Evolutionary conservation across 2,113 vertebrate species (phyloP).

Genomic region (Psilopsiagon aurifrons): DNA sequence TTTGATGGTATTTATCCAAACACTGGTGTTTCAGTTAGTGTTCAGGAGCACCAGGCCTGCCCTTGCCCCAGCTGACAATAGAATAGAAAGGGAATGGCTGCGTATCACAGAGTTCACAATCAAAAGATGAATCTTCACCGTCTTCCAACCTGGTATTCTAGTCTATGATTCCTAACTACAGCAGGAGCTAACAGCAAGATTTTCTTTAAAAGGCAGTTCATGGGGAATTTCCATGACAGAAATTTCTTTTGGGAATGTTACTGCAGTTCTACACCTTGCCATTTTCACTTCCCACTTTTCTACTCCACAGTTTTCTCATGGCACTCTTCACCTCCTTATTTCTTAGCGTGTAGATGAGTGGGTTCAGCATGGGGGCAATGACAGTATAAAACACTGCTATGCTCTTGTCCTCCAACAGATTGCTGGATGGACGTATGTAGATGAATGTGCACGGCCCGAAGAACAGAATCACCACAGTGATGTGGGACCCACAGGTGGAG

Average conservation of each 20-base stretch:
- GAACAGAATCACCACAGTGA: slow-evolving; percentile 59
- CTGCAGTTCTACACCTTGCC: not conserved
- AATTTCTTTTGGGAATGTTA: not conserved
- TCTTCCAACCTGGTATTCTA: not conserved
- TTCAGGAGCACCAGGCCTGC: not conserved
- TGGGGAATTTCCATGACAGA: not conserved
- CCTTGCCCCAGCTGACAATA: not conserved
- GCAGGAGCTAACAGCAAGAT: not conserved
- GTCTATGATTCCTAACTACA: not conserved
- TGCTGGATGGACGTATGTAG: slow-evolving; percentile 1
- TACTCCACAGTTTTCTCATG: slow-evolving; percentile 40
- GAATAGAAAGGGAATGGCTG: not conserved
- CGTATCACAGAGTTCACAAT: not conserved
- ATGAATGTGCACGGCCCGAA: slow-evolving; percentile 61
- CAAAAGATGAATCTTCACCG: not conserved
- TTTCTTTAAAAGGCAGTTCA: not conserved
- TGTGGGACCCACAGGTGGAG: slow-evolving; percentile 68
- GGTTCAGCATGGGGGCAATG: slow-evolving; percentile 63
- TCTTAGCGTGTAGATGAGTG: slow-evolving; percentile 55
- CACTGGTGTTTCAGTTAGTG: not conserved
- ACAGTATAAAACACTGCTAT: slow-evolving; percentile 58
- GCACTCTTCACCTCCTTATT: slow-evolving; percentile 65
- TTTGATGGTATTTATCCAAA: not conserved
- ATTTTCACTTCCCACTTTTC: not conserved
- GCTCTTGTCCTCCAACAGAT: slow-evolving; percentile 31